Conservation (phyloP, 2,113 vertebrate species). For the Upupa epops region DNA sequence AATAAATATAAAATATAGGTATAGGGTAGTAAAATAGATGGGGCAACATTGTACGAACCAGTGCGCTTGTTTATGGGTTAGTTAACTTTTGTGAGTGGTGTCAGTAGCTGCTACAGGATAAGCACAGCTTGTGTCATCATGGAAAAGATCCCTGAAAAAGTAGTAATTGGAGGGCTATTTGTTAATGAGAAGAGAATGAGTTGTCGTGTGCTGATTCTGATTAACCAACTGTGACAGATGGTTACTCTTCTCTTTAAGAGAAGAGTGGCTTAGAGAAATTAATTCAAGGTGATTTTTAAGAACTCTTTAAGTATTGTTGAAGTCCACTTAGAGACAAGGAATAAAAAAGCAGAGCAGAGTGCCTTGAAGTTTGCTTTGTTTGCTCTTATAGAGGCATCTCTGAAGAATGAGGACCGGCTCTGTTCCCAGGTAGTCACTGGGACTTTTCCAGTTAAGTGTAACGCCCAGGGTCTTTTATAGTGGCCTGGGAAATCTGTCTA, state of each 20-base stretch:
- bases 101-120: neutral
- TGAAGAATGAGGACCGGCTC: rapidly evolving
- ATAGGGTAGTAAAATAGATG: neutral
- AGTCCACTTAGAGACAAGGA: neutral
- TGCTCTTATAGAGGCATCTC: neutral
- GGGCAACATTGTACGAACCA: neutral
- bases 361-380: neutral
- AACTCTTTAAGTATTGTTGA: neutral
- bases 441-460: neutral
- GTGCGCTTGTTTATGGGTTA: neutral
- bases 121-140: neutral
- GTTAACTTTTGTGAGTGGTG: neutral
- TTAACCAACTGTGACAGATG: conserved; percentile 36
- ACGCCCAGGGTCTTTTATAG: neutral
- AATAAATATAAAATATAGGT: neutral
- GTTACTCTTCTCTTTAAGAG: conserved; percentile 20
- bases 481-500: neutral
- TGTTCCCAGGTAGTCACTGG: rapidly evolving
- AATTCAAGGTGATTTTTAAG: conserved; percentile 53
- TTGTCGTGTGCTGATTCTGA: neutral
- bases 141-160: neutral
- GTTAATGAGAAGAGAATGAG: conserved; percentile 9
- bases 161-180: neutral
- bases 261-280: conserved; percentile 21
- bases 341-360: neutral